A percentile compares a stretch with the other conserved stretches of the same genome.
Evolutionary conservation across 2,113 vertebrate species (phyloP).

Genomic region (Ictalurus punctatus): DNA sequence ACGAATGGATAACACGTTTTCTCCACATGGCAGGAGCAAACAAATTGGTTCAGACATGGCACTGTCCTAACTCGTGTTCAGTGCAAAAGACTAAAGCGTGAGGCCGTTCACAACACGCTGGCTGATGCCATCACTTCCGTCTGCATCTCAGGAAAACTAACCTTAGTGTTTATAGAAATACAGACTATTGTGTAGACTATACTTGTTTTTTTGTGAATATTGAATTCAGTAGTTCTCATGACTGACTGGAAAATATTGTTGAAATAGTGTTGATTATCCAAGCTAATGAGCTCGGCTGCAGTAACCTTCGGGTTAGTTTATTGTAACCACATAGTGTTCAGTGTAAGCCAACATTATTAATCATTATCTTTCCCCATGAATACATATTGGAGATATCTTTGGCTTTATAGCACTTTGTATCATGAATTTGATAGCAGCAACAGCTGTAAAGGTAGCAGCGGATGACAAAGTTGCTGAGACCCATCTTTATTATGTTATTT

Average conservation of each 20-base stretch:
- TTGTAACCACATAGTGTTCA: not conserved
- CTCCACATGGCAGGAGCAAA: not conserved
- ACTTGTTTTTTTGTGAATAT: not conserved
- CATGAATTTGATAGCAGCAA: not conserved
- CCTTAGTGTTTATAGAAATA: not conserved
- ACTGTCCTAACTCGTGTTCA: not conserved
- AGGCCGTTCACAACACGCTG: not conserved
- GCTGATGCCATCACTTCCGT: not conserved
- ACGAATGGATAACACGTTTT: not conserved
- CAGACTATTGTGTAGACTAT: not conserved
- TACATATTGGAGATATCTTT: not conserved
- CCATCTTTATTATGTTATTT: too few species aligned
- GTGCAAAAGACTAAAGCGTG: not conserved
- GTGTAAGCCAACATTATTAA: not conserved
- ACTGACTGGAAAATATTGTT: not conserved
- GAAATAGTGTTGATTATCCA: not conserved
- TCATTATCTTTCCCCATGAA: not conserved
- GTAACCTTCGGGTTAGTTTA: not conserved
- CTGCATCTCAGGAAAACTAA: not conserved
- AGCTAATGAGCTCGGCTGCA: not conserved
- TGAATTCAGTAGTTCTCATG: not conserved
- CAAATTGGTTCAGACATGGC: not conserved
- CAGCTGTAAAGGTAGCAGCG: too few species aligned
- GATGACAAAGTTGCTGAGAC: not conserved
- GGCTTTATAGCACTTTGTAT: not conserved